Conservation (phyloP, 2,113 vertebrate genomes). For the Nibea coibor region DNA sequence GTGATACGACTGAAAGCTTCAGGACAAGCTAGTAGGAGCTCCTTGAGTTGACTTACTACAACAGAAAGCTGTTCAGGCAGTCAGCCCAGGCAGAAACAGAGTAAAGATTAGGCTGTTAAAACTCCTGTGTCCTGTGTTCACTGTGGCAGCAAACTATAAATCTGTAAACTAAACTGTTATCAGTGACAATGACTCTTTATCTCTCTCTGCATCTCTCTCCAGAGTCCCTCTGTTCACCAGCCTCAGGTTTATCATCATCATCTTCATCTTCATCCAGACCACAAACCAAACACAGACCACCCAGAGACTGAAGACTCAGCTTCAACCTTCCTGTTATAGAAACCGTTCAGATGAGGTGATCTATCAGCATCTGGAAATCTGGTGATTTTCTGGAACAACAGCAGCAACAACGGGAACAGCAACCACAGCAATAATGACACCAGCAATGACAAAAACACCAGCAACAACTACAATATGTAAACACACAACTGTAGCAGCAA, state of each 20-base stretch:
- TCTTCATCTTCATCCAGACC: constrained; percentile 41
- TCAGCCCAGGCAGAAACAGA: background rate
- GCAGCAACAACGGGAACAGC: constrained; percentile 3
- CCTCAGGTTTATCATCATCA: constrained; percentile 59
- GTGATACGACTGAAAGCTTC: too few relatives aligned
- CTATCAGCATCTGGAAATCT: constrained; percentile 2
- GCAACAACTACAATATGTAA: background rate
- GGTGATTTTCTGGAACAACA: background rate
- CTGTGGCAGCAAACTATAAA: background rate
- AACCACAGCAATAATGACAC: constrained; percentile 53
- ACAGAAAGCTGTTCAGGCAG: background rate
- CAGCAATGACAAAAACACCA: constrained; percentile 12
- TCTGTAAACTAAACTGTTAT: background rate
- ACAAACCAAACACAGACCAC: constrained; percentile 47
- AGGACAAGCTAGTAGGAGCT: too few relatives aligned
- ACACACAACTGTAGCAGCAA: background rate
- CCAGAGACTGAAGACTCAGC: constrained; percentile 12
- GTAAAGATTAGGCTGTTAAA: background rate
- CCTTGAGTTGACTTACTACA: background rate
- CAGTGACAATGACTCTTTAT: constrained; percentile 17
- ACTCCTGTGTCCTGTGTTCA: background rate
- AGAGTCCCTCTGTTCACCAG: constrained; percentile 48
- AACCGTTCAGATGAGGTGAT: constrained; percentile 2
- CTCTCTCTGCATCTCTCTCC: constrained; percentile 24
- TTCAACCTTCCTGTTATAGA: constrained; percentile 10